Evolutionary conservation across 1,140 invertebrate species (phyloP).

Genomic region (Drosophila simulans): DNA sequence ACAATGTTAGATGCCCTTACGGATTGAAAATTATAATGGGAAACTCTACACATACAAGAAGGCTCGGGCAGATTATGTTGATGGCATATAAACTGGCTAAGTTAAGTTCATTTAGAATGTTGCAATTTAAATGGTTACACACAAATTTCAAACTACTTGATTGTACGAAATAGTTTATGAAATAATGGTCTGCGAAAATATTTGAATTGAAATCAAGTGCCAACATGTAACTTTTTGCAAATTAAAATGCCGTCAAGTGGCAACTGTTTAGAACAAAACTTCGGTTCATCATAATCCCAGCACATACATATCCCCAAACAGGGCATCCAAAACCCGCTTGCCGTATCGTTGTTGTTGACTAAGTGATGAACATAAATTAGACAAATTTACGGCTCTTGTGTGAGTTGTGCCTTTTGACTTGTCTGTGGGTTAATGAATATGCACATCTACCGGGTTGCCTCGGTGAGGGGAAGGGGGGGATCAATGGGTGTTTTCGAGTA

Average conservation of each 20-base stretch:
- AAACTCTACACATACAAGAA: not conserved
- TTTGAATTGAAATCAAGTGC: not conserved
- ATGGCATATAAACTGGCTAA: not conserved
- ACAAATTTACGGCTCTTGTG: slow-evolving; percentile 41
- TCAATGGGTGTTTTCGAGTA: slow-evolving; percentile 9
- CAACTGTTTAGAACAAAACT: slow-evolving; percentile 6
- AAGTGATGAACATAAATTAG: slow-evolving; percentile 56
- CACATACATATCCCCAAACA: not conserved
- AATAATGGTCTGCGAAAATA: not conserved
- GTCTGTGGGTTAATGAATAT: slow-evolving; percentile 45
- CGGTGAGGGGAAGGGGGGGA: not conserved
- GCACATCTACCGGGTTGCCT: slow-evolving; percentile 30
- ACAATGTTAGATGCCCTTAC: slow-evolving; percentile 7
- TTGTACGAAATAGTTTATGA: too few species aligned
- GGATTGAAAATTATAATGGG: not conserved
- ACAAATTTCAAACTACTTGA: too few species aligned
- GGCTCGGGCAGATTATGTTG: not conserved
- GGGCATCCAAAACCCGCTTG: slow-evolving; percentile 8
- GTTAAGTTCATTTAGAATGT: too few species aligned
- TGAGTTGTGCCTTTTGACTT: slow-evolving; percentile 42
- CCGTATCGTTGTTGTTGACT: slow-evolving; percentile 16
- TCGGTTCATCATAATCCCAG: slow-evolving; percentile 18
- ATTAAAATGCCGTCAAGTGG: slow-evolving; percentile 19
- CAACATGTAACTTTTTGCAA: slow-evolving; percentile 15
- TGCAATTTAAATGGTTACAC: too few species aligned